These are phyloP conservation scores for Pipistrellus nathusii DNA, from an alignment of 2,797 vertebrate species.

Conservation along the genomic window DNA sequence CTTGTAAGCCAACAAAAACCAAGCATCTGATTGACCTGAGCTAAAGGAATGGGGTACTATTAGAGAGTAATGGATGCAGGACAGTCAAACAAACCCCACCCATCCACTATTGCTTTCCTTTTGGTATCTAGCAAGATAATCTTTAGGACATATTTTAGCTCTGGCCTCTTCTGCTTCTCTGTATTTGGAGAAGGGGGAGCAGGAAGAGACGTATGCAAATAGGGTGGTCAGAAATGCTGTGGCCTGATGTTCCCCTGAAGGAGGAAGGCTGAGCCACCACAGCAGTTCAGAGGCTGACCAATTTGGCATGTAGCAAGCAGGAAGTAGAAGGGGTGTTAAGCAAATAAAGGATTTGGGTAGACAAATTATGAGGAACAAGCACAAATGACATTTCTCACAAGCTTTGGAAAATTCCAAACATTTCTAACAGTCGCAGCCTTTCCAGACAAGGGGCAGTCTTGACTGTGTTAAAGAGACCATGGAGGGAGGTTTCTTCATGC, in stretches of 20 bases:
- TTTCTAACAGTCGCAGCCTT: conserved; percentile 32
- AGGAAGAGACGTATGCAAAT: conserved; percentile 45
- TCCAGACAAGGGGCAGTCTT: not conserved
- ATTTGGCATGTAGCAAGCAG: conserved; percentile 59
- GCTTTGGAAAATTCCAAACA: not conserved
- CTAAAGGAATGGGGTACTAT: conserved; percentile 4
- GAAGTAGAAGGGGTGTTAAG: conserved; percentile 62
- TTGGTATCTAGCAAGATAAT: not conserved
- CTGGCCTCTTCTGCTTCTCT: not conserved
- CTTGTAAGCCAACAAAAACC: conserved; percentile 46
- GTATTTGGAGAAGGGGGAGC: not conserved
- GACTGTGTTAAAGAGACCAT: not conserved
- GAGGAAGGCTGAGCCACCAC: not conserved
- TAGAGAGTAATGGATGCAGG: not conserved
- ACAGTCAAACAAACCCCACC: not conserved
- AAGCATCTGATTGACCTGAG: not conserved
- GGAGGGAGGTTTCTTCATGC: not conserved
- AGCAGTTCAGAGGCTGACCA: not conserved
- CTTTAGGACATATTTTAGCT: not conserved
- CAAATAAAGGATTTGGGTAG: conserved; percentile 34
- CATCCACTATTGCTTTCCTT: not conserved
- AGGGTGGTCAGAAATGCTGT: conserved; percentile 51
- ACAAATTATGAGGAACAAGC: conserved; percentile 55
- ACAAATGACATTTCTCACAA: conserved; percentile 47
- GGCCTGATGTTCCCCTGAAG: conserved; percentile 6